These are phyloP conservation scores for Druceiella hillmani DNA, from an alignment of 2,888 invertebrate species.

Conservation along the genomic window DNA sequence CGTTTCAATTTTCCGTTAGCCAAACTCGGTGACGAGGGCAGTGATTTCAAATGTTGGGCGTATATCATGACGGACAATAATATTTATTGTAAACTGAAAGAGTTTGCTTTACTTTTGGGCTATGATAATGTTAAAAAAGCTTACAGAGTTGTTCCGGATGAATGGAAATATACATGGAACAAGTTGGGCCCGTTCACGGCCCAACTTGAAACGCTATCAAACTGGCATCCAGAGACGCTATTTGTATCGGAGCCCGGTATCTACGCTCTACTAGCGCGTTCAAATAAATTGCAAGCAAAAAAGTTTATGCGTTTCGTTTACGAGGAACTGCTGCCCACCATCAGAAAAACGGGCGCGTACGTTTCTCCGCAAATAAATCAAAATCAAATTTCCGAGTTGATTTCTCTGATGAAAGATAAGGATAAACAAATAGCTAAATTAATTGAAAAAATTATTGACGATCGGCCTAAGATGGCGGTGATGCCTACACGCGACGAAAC, in stretches of 20 bases:
- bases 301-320: slow-evolving; percentile 15
- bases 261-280: too few species aligned
- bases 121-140: slow-evolving; percentile 17
- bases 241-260: slow-evolving; percentile 17
- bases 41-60: slow-evolving; percentile 16
- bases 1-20: slow-evolving; percentile 13
- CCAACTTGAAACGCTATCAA: slow-evolving; percentile 9
- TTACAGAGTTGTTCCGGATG: slow-evolving; percentile 9
- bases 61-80: slow-evolving; percentile 16
- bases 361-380: slow-evolving; percentile 6
- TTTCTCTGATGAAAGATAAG: slow-evolving; percentile 15
- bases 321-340: slow-evolving; percentile 14
- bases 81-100: slow-evolving; percentile 17
- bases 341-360: slow-evolving; percentile 6
- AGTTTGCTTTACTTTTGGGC: slow-evolving; percentile 17
- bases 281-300: slow-evolving; percentile 17
- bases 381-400: slow-evolving; percentile 9
- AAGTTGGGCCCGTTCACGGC: slow-evolving; percentile 15
- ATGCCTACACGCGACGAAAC: slow-evolving; percentile 1
- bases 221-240: slow-evolving; percentile 15
- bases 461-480: slow-evolving; percentile 3
- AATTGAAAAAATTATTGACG: too few species aligned
- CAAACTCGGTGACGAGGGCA: too few species aligned
- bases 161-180: slow-evolving; percentile 12
- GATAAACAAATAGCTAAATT: slow-evolving; percentile 10